phyloP scores from a whole-genome alignment of 2,797 vertebrate species.

The Gobio occitaniae region DNA sequence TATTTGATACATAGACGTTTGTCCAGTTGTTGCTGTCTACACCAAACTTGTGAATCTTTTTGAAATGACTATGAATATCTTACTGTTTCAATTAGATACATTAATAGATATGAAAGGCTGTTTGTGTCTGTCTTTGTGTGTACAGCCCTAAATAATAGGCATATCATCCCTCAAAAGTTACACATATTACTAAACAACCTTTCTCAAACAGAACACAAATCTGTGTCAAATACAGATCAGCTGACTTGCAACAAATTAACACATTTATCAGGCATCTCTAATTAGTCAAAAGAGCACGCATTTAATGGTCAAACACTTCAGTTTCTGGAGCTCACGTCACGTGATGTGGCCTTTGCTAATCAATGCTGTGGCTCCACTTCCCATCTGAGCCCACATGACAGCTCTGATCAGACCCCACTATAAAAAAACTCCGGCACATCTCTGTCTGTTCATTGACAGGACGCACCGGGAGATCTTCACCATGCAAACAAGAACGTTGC shows the following conservation, averaged over 20 bases:
- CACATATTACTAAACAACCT: not conserved
- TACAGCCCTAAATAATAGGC: constrained; percentile 1
- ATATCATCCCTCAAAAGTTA: not conserved
- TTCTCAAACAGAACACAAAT: not conserved
- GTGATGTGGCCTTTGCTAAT: constrained; percentile 20
- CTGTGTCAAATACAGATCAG: not conserved
- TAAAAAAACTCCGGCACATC: constrained; percentile 16
- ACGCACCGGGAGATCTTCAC: not conserved
- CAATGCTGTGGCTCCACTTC: constrained; percentile 10
- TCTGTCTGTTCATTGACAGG: not conserved
- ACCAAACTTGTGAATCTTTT: not conserved
- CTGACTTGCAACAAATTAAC: not conserved
- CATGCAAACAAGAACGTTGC: constrained; percentile 37
- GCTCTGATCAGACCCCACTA: not conserved
- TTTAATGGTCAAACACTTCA: not conserved
- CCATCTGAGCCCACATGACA: not conserved
- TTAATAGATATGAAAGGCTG: not conserved
- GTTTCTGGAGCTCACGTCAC: not conserved
- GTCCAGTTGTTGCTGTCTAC: not conserved
- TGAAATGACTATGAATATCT: not conserved
- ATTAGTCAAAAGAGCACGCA: not conserved
- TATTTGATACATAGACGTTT: not conserved
- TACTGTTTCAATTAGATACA: not conserved
- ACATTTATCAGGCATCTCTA: not conserved
- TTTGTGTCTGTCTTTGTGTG: not conserved